Conservation (phyloP, 2,113 vertebrate genomes). For the Marmota monax region DNA sequence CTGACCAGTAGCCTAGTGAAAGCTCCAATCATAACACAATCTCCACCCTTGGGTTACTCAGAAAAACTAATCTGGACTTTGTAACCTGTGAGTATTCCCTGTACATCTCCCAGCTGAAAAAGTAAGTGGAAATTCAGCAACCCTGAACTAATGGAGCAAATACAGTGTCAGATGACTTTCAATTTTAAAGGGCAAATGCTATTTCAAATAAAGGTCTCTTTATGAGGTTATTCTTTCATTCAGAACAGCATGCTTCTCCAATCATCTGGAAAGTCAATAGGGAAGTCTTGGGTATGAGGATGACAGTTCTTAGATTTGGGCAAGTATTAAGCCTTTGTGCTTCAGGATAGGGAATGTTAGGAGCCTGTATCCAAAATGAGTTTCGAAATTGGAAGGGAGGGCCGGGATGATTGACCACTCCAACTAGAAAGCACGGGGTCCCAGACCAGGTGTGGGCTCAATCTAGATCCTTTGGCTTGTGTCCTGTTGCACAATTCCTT, state of each 20-base stretch:
- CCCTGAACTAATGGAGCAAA: constrained; percentile 65
- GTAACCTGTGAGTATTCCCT: neutral
- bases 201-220: constrained; percentile 67
- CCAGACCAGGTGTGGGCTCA: fast-evolving
- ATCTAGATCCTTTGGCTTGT: neutral
- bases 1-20: neutral
- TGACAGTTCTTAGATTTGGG: neutral
- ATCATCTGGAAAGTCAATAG: neutral
- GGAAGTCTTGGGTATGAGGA: neutral
- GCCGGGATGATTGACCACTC: neutral
- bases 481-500: neutral
- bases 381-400: neutral
- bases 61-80: neutral
- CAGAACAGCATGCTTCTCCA: neutral
- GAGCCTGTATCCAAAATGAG: neutral
- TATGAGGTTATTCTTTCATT: neutral
- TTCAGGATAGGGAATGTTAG: neutral
- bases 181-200: constrained; percentile 73
- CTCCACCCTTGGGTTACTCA: neutral
- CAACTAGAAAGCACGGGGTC: neutral
- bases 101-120: neutral
- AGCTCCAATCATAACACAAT: neutral
- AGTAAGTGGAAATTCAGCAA: constrained; percentile 41
- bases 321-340: neutral
- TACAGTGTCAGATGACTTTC: constrained; percentile 42